Conservation (phyloP, 2,888 invertebrate genomes). For the Apantesis nais region DNA sequence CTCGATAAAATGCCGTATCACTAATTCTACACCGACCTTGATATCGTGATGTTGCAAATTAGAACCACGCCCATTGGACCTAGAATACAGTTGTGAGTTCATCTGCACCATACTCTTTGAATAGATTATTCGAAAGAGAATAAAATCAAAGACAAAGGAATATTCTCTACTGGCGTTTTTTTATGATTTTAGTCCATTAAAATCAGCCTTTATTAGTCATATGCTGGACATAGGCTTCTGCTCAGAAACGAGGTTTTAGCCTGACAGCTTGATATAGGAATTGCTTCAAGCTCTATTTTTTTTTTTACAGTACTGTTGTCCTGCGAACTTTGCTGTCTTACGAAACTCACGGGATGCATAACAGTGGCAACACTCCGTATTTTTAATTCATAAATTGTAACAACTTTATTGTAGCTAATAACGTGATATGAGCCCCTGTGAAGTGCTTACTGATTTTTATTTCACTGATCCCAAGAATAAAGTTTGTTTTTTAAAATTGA, state of each 20-base stretch:
- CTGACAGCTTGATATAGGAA: too few species aligned
- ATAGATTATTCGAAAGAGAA: neutral
- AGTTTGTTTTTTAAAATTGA: neutral
- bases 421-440: neutral
- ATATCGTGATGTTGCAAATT: conserved; percentile 2
- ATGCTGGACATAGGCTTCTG: too few species aligned
- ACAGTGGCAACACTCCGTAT: too few species aligned
- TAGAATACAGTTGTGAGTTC: neutral
- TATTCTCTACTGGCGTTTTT: too few species aligned
- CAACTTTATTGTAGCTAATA: neutral
- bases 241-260: too few species aligned
- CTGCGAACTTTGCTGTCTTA: too few species aligned
- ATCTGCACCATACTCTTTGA: neutral
- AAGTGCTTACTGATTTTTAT: neutral
- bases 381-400: neutral
- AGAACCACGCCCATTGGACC: neutral
- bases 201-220: too few species aligned
- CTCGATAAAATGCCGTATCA: neutral
- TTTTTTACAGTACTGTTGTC: too few species aligned
- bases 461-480: neutral
- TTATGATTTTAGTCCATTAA: too few species aligned
- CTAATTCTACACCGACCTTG: conserved; percentile 1
- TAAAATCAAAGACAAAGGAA: neutral
- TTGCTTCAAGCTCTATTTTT: too few species aligned
- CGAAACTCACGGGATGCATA: too few species aligned